Evolutionary conservation across 2,888 invertebrate species (phyloP), one percentile per base, ranked within the genome.

Genomic region (Drosophila sordidula): DNA sequence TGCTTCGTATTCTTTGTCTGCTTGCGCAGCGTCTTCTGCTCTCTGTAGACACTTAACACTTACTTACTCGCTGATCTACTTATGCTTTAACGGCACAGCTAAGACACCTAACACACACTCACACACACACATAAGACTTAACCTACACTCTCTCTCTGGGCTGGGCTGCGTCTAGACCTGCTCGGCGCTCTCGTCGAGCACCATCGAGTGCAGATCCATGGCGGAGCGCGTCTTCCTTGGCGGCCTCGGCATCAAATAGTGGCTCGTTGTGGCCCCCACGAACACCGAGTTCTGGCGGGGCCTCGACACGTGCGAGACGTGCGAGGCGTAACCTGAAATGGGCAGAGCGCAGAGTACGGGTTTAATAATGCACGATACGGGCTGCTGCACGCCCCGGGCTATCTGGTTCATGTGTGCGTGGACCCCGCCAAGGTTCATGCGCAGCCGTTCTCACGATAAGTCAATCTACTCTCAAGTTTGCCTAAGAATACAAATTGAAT

Each of bases 201-300:
- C 91, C 88, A 97, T 93, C 26, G 96, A 96, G 86, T 97, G 96
- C 12, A 97, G 94, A 90, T 97, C 97, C 79, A 97, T 95, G 1
- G 97, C 97, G 38, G 96, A 96, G 80, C 97, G 96, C 5, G 96
- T 95, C 69, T 96, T 95, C 11, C 97, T 93, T 0, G 96, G 96
- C 0, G 95, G 94, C 78, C 94, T 94, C 65, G 94, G 94, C 12
- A 95, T 95, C 70, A 95, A 94, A 58, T 96, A 93, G 51, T 95
- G 94, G 63, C 82, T 90, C 57, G 90, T 85, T 91, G 94, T 94
- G 36, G 94, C 93, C 64, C 96, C 95, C 34, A 97, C 97, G 93
- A 97, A 97, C 14, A 97, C 97, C 4, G 97, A 97, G 92, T 97
- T 97, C 93, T 97, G 95, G 11, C 96, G 93, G 0, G 94, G 95